Percentiles rank a stretch among this genome's conserved stretches.
Conservation (phyloP, 2,797 vertebrate genomes). For the Acanthurus tractus region DNA sequence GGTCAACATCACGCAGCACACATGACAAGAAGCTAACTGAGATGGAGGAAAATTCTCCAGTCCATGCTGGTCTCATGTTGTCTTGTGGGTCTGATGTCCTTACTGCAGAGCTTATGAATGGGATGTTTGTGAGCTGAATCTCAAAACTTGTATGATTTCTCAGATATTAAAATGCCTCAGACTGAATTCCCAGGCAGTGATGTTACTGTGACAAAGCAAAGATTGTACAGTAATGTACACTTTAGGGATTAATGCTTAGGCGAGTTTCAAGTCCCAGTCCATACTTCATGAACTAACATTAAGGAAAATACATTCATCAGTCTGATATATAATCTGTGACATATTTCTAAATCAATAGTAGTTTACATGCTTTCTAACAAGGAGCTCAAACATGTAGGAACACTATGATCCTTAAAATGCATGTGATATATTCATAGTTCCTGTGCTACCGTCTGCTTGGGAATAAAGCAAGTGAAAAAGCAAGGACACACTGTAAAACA, state of each 20-base stretch:
- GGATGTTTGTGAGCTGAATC: neutral
- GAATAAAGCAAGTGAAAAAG: conserved; percentile 37
- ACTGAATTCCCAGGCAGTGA: neutral
- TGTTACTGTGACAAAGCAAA: conserved; percentile 1
- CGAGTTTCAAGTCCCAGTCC: neutral
- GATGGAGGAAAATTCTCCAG: too few species aligned
- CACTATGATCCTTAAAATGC: neutral
- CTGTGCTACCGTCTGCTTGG: conserved; percentile 18
- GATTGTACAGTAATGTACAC: neutral
- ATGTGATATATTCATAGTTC: neutral
- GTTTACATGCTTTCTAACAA: conserved; percentile 4
- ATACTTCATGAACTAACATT: neutral
- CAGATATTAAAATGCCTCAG: neutral
- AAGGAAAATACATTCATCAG: neutral
- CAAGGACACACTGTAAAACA: conserved; percentile 32
- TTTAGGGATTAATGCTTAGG: neutral
- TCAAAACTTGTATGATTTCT: conserved; percentile 1
- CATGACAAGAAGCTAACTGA: too few species aligned
- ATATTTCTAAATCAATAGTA: neutral
- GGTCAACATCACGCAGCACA: too few species aligned
- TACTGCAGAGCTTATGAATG: neutral
- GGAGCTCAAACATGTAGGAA: neutral
- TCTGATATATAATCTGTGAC: neutral
- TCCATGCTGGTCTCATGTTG: neutral
- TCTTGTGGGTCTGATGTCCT: neutral